These are phyloP conservation scores for Encarsia formosa DNA, from an alignment of 2,888 invertebrate species.

Conservation along the genomic window DNA sequence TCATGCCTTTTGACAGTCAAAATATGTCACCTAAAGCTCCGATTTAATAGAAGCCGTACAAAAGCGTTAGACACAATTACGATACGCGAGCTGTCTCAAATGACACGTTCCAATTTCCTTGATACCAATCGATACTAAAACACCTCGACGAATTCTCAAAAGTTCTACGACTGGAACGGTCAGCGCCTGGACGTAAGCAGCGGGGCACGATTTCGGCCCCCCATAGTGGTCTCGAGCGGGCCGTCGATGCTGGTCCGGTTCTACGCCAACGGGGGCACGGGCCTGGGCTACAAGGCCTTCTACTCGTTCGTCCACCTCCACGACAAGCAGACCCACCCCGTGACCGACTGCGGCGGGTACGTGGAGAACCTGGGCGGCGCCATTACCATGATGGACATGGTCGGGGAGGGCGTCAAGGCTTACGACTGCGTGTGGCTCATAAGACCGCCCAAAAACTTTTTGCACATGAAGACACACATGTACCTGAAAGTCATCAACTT, in stretches of 20 bases:
- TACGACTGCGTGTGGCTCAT: constrained; percentile 73
- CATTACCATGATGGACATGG: constrained; percentile 74
- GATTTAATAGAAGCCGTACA: no score
- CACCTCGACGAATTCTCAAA: no score
- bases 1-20: no score
- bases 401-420: constrained; percentile 55
- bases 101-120: no score
- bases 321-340: constrained; percentile 45
- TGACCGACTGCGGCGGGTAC: constrained; percentile 65
- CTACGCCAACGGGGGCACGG: constrained; percentile 67
- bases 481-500: constrained; percentile 61
- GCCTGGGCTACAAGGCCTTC: constrained; percentile 63
- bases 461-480: constrained; percentile 65
- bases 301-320: constrained; percentile 53
- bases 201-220: constrained; percentile 66
- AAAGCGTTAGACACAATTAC: no score
- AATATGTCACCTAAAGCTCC: no score
- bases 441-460: constrained; percentile 61
- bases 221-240: constrained; percentile 62
- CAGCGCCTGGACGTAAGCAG: constrained; percentile 63
- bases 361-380: constrained; percentile 68
- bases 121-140: no score
- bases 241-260: constrained; percentile 63
- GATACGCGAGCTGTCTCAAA: no score
- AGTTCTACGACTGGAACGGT: constrained; percentile 68